Base-by-base conservation (phyloP, 2,797 vertebrate genomes). In the Paramormyrops hopkinsi region DNA sequence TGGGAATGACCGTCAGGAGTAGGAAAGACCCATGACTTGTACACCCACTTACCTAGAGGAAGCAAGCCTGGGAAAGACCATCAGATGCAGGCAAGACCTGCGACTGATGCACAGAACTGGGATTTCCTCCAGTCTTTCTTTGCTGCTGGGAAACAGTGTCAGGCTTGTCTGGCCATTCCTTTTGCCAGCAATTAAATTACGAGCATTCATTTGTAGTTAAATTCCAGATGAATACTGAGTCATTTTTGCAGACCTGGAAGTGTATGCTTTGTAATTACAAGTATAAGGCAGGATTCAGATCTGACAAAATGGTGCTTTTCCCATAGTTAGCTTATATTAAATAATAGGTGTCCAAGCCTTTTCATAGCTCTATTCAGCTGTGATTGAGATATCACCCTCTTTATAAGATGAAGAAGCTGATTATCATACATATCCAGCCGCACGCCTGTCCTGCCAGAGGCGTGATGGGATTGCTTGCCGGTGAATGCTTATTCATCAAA, bases 401-500 rank as follows among this genome's bases (percentile, higher is more conserved):
- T 46, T 82, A 44, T 82, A 82, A n/a, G 84, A 86, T 53, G 84
- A 86, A 37, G 48, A 53, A 86, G 51, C 84, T 86, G 48, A 53
- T 54, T 86, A 54, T 53, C 48, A 19, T 17, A 86, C 25, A 17
- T 29, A 48, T 25, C 84, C 76, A 82, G 76, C 19, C 29, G 17
- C 41, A 82, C 7, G 76, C 76, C 76, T 82, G 37, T 46, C 76
- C 29, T 51, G 25, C 51, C 51, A 29, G 48, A 17, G 29, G 50
- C 84, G 29, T 17, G 84, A 54, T 53, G 51, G 51, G 29, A 33
- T 51, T 33, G 48, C 48, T 29, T 54, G 48, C 51, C 50, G 84
- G 51, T 33, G 84, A 86, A 54, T 86, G 84, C 48, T 54, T 86
- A 54, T 86, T 86, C 84, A 86, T 51, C 84, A 86, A 54, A 29